phyloP scores from a whole-genome alignment of 2,888 invertebrate genomes.

The Allophyes oxyacanthae region DNA sequence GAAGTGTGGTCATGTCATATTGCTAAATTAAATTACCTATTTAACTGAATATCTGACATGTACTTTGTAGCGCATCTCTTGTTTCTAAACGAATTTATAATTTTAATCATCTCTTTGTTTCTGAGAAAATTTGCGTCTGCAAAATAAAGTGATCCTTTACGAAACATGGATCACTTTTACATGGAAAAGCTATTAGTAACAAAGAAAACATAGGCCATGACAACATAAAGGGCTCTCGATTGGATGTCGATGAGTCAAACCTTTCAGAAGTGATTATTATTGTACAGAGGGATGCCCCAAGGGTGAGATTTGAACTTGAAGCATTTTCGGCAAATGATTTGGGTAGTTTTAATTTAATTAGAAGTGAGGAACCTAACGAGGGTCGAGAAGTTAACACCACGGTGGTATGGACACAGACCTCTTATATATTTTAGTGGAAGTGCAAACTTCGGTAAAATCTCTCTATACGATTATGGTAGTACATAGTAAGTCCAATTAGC shows the following conservation, averaged over 20 bases:
- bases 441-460: slow-evolving; percentile 20
- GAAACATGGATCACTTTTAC: neutral
- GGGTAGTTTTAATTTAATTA: slow-evolving; percentile 67
- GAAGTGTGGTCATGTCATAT: slow-evolving; percentile 5
- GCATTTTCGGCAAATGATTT: slow-evolving; percentile 53
- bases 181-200: slow-evolving; percentile 13
- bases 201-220: slow-evolving; percentile 19
- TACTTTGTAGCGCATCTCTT: neutral
- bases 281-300: slow-evolving; percentile 5
- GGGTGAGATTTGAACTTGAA: slow-evolving; percentile 22
- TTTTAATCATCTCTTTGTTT: neutral
- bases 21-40: slow-evolving; percentile 24
- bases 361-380: slow-evolving; percentile 59
- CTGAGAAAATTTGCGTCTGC: neutral
- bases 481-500: neutral
- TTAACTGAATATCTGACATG: neutral
- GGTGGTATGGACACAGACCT: slow-evolving; percentile 16
- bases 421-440: slow-evolving; percentile 29
- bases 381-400: slow-evolving; percentile 59
- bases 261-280: slow-evolving; percentile 19
- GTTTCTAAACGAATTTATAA: slow-evolving; percentile 3
- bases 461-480: neutral
- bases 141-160: neutral
- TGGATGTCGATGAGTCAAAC: slow-evolving; percentile 19
- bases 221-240: slow-evolving; percentile 16